phyloP scores from a whole-genome alignment of 1,140 invertebrate genomes.

The Sarcophaga peregrina region DNA sequence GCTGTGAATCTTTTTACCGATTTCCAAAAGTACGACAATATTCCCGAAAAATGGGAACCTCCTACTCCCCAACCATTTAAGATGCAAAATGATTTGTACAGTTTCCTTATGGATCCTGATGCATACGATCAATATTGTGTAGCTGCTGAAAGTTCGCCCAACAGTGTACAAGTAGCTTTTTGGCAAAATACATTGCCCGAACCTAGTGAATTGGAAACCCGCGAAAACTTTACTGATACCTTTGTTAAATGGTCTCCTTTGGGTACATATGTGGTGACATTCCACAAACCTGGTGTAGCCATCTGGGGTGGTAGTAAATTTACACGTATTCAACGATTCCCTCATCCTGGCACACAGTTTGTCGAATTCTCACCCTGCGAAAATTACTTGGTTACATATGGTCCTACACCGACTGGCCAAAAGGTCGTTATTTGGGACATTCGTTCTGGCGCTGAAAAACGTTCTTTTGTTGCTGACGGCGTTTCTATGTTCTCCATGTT shows the following conservation, averaged over 20 bases:
- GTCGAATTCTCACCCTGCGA: slow-evolving; percentile 99
- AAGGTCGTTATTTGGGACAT: slow-evolving; percentile 95
- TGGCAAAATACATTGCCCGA: slow-evolving; percentile 93
- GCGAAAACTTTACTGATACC: slow-evolving; percentile 78
- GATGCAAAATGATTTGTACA: slow-evolving; percentile 89
- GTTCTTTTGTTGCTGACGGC: slow-evolving; percentile 88
- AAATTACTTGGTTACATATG: slow-evolving; percentile 95
- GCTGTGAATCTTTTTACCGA: slow-evolving; percentile 96
- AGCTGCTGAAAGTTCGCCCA: slow-evolving; percentile 80
- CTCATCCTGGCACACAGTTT: slow-evolving; percentile 90
- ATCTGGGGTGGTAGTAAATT: slow-evolving; percentile 97
- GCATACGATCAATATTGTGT: slow-evolving; percentile 96
- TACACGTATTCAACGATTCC: slow-evolving; percentile 90
- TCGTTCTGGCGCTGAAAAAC: slow-evolving; percentile 89
- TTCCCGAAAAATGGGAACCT: slow-evolving; percentile 92
- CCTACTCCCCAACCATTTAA: slow-evolving; percentile 88
- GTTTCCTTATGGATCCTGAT: slow-evolving; percentile 91
- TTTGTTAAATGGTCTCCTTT: slow-evolving; percentile 97
- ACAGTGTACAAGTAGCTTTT: slow-evolving; percentile 81
- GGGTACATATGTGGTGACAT: slow-evolving; percentile 95
- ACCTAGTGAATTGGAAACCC: slow-evolving; percentile 83
- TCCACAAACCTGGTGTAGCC: slow-evolving; percentile 94
- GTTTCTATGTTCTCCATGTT: slow-evolving; percentile 90
- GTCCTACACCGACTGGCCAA: slow-evolving; percentile 75
- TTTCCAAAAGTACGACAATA: slow-evolving; percentile 93